Base-by-base conservation (phyloP, 2,797 vertebrate genomes). In the Onychomys arenicola region DNA sequence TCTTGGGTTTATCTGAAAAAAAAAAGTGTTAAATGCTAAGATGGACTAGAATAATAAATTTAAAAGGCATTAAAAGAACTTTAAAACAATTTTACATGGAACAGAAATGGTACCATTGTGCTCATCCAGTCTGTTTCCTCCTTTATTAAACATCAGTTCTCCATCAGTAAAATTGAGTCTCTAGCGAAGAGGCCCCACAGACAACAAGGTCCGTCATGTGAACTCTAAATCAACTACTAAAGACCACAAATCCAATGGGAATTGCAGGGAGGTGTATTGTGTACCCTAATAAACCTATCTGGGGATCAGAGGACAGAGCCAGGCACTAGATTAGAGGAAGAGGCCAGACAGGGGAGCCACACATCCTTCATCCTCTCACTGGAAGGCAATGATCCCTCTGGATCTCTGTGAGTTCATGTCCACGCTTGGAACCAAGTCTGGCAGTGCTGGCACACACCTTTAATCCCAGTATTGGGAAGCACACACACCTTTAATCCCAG, bases 141-240 rank as follows among this genome's bases (percentile, higher is more conserved):
- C 6, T 67, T 83, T 78, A 40, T 32, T 78, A 43, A 37, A 82
- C 29, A 63, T 63, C 29, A 63, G 76, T 25, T 14, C 12, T 94
- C 7, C 27, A 37, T 83, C 67, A 40, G 27, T 80, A 43, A 40
- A 90, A 77, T 40, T 10, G 29, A 86, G 43, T 57, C 27, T 9
- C 43, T 63, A n/a, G 29, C 25, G 10, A 0, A 11, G 6, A 29
- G 34, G 29, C 29, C 37, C 16, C 0, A 0, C 2, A 57, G 37
- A 59, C 25, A 89, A 71, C 67, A 76, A 23, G 21, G 17, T 23
- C 61, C 37, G 52, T 69, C 49, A 6, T 27, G 34, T 23, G 57
- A 37, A 40, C 43, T 40, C 3, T 73, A 46, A 10, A 52, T 23
- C 65, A 37, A 2, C 40, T 67, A 0, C 65, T 55, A 83, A 67